Conservation (phyloP, 2,888 invertebrate genomes). For the Xestia ashworthii region DNA sequence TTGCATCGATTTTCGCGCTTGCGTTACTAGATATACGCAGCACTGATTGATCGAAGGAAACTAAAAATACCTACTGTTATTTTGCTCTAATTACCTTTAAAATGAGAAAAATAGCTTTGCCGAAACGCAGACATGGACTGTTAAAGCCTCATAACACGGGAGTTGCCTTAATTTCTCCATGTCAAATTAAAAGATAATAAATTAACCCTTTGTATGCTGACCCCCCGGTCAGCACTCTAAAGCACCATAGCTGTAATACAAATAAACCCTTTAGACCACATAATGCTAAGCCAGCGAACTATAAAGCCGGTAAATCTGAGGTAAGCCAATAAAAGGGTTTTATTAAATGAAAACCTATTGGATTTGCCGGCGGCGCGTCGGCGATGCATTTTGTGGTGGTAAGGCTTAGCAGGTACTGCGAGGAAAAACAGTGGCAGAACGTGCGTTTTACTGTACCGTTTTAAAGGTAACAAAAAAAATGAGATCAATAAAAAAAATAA, state of each 20-base stretch:
- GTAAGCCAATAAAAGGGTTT: slow-evolving; percentile 90
- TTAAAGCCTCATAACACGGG: rapidly evolving
- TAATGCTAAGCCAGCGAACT: slow-evolving; percentile 70
- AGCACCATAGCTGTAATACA: slow-evolving; percentile 29
- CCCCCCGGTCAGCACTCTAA: too few relatives aligned
- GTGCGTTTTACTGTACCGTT: background rate
- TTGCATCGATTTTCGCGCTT: background rate
- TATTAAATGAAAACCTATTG: slow-evolving; percentile 89
- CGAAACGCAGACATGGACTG: rapidly evolving
- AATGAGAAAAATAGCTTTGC: background rate
- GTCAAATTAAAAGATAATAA: background rate
- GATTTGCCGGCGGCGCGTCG: slow-evolving; percentile 80
- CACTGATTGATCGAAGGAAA: rapidly evolving
- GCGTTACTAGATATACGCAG: rapidly evolving
- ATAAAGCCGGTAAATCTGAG: slow-evolving; percentile 83
- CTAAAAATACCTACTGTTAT: slow-evolving; percentile 2
- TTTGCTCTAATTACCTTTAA: background rate
- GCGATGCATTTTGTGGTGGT: slow-evolving; percentile 79
- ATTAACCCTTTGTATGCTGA: background rate
- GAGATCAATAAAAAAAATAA: too few relatives aligned
- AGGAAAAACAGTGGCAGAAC: slow-evolving; percentile 51
- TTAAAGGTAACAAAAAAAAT: background rate
- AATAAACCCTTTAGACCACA: slow-evolving; percentile 63
- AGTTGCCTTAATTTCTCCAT: background rate
- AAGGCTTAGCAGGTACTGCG: slow-evolving; percentile 70